Conservation (phyloP, 2,797 vertebrate species). For the Carduelis carduelis region DNA sequence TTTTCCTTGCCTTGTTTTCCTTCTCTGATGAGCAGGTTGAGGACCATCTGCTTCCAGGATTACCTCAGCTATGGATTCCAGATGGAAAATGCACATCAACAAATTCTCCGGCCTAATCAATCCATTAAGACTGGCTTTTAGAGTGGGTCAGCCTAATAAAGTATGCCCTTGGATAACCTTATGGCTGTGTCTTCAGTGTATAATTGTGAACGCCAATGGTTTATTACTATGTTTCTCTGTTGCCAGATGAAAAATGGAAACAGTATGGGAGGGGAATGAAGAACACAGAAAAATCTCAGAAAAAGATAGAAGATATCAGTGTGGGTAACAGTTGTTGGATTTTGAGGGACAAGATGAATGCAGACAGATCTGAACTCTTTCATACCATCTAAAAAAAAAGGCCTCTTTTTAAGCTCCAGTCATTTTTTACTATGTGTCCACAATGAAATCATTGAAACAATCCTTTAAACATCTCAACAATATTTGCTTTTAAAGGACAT, state of each 20-base stretch:
- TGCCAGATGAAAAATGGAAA: not conserved
- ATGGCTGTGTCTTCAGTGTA: not conserved
- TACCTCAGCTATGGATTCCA: conserved; percentile 3
- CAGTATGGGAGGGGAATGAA: not conserved
- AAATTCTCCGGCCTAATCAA: not conserved
- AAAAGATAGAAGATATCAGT: not conserved
- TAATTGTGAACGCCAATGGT: not conserved
- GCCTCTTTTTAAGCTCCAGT: not conserved
- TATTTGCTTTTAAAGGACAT: not conserved
- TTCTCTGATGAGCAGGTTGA: not conserved
- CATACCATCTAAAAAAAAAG: not conserved
- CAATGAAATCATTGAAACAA: conserved; percentile 1
- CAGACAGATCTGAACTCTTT: not conserved
- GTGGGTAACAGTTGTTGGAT: not conserved
- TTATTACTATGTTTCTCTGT: not conserved
- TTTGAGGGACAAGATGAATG: not conserved
- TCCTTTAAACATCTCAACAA: not conserved
- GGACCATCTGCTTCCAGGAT: not conserved
- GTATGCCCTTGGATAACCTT: not conserved
- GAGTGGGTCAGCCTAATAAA: not conserved
- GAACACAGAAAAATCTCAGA: not conserved
- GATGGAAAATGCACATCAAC: conserved; percentile 23
- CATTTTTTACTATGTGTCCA: not conserved
- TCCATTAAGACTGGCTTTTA: not conserved
- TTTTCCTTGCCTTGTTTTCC: not conserved